These are phyloP conservation scores for Linyphia triangularis DNA, from an alignment of 2,888 invertebrate species.

Conservation along the genomic window DNA sequence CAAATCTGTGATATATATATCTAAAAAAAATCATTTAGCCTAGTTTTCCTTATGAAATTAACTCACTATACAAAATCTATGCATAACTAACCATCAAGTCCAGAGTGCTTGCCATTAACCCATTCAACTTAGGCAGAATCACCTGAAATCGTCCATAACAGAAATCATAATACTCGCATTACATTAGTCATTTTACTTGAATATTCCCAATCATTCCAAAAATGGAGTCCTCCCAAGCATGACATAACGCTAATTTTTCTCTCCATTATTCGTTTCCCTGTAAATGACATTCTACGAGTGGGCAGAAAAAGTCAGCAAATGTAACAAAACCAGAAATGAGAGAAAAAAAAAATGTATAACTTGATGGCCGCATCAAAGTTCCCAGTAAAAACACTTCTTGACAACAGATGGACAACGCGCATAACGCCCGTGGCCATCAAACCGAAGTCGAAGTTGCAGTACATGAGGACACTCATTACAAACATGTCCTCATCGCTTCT, in stretches of 20 bases:
- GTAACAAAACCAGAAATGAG: background rate
- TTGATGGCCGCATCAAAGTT: background rate
- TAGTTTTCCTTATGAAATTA: no score
- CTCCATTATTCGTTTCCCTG: background rate
- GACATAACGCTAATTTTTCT: background rate
- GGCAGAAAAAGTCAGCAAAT: background rate
- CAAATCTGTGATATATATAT: no score
- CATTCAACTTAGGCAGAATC: no score
- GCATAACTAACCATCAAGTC: no score
- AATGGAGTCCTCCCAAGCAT: background rate
- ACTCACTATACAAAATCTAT: no score
- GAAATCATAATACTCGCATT: background rate
- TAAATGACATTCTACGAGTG: background rate
- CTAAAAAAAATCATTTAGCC: no score
- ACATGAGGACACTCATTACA: conserved; percentile 33
- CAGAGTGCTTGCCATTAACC: no score
- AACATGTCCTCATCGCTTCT: conserved; percentile 6
- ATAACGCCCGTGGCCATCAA: conserved; percentile 14
- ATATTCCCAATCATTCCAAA: background rate
- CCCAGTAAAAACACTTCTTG: conserved; percentile 22
- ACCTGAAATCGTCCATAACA: no score
- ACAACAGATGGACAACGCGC: conserved; percentile 45
- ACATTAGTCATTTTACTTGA: background rate
- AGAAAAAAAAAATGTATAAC: background rate
- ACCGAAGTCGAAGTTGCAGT: background rate